Base-by-base conservation (phyloP, 1,140 invertebrate genomes). In the Hylyphantes graminicola region DNA sequence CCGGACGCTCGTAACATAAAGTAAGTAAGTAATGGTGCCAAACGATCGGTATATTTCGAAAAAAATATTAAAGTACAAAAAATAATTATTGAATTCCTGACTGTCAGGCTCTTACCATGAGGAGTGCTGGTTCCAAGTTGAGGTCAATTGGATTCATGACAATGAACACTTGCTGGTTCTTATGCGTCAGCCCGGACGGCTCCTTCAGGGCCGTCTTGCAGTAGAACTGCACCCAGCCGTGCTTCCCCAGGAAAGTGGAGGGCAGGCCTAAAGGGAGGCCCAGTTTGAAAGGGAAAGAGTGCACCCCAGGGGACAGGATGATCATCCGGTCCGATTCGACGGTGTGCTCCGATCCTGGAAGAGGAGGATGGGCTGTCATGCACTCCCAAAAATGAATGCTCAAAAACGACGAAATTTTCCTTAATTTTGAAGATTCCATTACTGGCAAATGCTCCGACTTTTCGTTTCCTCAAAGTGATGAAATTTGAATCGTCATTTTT, bases 141-240 rank as follows among this genome's bases (percentile, higher is more conserved):
- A 98, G 91, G 90, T 98, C 96, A 81, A 98, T 97, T 0, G 96
- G 96, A 90, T 96, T 97, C 95, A 98, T 97, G 0, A 98, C 95
- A 87, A 98, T 97, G 89, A 98, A 98, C 10, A 97, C 96, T 91
- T 97, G 96, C 89, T 98, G 96, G 89, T 97, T 97, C 90, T 98
- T 97, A 89, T 98, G 96, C 6, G 95, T 95, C 12, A 98, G 90
- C 3, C 96, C 96, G 86, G 95, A 96, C 2, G 95, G 94, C 89
- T 97, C 96, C 70, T 95, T 91, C 0, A 97, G 91, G 2, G 96
- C 96, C 8, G 96, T 95, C 90, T 97, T 97, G 88, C 96, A 98
- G 88, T 93, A 98, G 89, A 97, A 98, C 89, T 98, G 96, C 3
- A 98, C 96, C 96, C 96, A 97, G 54, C 96, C 96, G 88, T 97